Conservation (phyloP, 2,797 vertebrate genomes). For the Thripadectes ignobilis region DNA sequence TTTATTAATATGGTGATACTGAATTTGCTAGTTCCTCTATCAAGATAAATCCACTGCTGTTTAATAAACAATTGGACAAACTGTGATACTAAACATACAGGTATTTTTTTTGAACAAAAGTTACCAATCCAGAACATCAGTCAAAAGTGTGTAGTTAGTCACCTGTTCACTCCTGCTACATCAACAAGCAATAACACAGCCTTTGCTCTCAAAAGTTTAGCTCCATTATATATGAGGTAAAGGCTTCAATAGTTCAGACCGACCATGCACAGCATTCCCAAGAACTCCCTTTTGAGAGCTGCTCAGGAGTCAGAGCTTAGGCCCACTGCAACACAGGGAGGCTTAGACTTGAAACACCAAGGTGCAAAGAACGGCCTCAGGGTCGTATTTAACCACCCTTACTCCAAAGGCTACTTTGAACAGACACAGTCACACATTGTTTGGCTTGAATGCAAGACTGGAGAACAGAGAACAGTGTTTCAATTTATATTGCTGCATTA, state of each 20-base stretch:
- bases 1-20: not conserved
- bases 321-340: not conserved
- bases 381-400: not conserved
- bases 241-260: not conserved
- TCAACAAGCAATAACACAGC: not conserved
- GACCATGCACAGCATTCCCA: not conserved
- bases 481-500: not conserved
- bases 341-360: not conserved
- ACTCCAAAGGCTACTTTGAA: not conserved
- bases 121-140: not conserved
- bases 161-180: not conserved
- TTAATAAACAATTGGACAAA: not conserved
- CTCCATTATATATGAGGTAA: rapidly evolving
- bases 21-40: not conserved
- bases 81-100: not conserved
- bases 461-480: not conserved
- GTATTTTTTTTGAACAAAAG: not conserved
- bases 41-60: not conserved
- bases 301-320: not conserved
- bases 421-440: not conserved
- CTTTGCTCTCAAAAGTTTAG: not conserved
- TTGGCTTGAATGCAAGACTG: not conserved
- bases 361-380: not conserved
- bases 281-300: not conserved
- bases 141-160: not conserved